Conservation (phyloP, 2,888 invertebrate species). For the Serripes groenlandicus region DNA sequence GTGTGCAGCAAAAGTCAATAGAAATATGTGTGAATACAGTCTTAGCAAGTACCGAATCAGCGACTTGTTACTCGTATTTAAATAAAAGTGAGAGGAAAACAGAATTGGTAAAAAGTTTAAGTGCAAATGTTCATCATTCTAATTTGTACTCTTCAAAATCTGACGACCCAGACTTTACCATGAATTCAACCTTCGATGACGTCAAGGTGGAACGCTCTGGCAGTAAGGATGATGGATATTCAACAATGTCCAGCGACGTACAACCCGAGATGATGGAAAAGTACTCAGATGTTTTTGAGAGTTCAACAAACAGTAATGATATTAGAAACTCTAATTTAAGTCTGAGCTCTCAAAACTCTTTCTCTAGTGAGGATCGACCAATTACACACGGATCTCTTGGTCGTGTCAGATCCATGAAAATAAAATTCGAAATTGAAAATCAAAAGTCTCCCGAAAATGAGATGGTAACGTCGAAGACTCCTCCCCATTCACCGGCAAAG, state of each 20-base stretch:
- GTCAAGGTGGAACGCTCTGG: conserved; percentile 80
- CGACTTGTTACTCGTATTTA: conserved; percentile 34
- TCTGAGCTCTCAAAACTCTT: conserved; percentile 73
- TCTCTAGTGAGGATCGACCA: conserved; percentile 69
- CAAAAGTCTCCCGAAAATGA: conserved; percentile 65
- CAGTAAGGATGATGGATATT: conserved; percentile 83
- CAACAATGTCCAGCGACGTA: conserved; percentile 83
- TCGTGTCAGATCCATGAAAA: conserved; percentile 75
- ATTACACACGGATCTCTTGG: conserved; percentile 71
- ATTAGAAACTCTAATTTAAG: conserved; percentile 71
- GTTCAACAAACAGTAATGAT: conserved; percentile 72
- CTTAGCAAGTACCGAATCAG: conserved; percentile 25
- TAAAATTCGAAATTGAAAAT: conserved; percentile 74
- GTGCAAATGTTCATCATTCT: conserved; percentile 10
- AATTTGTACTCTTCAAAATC: conserved; percentile 37
- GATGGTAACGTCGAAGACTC: conserved; percentile 30
- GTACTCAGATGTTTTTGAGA: conserved; percentile 76
- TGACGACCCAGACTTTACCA: conserved; percentile 37
- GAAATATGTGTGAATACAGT: conserved; percentile 64
- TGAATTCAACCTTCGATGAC: conserved; percentile 58
- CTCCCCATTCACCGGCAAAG: conserved; percentile 46
- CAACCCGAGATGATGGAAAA: conserved; percentile 80
- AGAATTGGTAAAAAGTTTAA: conserved; percentile 43
- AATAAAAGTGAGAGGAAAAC: conserved; percentile 31
- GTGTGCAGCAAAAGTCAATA: conserved; percentile 53